phyloP scores from a whole-genome alignment of 35 echinoderm and acorn worm species.

The Apostichopus japonicus region DNA sequence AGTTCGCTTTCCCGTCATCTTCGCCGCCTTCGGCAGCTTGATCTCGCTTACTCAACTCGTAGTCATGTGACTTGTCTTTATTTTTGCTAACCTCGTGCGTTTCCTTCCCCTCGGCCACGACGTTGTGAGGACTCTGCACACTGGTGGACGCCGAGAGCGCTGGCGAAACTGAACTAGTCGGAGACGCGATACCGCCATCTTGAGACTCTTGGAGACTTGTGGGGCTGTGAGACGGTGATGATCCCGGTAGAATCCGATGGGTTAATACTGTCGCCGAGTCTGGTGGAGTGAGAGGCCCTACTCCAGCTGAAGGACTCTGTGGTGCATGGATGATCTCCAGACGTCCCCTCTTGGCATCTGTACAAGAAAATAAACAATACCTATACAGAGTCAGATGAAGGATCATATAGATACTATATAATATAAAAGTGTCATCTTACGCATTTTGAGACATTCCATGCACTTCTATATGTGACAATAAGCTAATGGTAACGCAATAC shows the following conservation, averaged over 20 bases:
- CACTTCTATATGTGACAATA: no score
- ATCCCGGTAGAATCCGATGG: constrained; percentile 35
- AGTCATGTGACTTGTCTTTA: not conserved
- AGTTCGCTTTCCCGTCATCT: constrained; percentile 13
- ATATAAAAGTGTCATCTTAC: no score
- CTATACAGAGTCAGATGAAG: no score
- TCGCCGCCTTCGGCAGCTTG: not conserved
- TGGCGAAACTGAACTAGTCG: constrained; percentile 72
- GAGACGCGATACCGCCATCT: constrained; percentile 69
- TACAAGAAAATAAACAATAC: not conserved
- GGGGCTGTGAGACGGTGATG: constrained; percentile 58
- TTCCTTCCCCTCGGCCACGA: constrained; percentile 5
- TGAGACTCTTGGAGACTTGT: constrained; percentile 62
- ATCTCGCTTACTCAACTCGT: constrained; percentile 3
- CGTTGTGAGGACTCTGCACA: constrained; percentile 33
- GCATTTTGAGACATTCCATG: no score
- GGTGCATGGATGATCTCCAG: constrained; percentile 91
- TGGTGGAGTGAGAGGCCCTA: constrained; percentile 64
- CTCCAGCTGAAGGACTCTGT: constrained; percentile 53
- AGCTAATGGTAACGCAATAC: no score
- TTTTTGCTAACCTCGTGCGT: constrained; percentile 18
- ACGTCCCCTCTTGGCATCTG: constrained; percentile 76
- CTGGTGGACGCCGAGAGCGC: constrained; percentile 65
- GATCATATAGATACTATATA: no score
- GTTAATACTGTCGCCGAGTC: constrained; percentile 48